These are phyloP conservation scores for Eolophus roseicapilla DNA, from an alignment of 2,113 vertebrate species.

Conservation along the genomic window DNA sequence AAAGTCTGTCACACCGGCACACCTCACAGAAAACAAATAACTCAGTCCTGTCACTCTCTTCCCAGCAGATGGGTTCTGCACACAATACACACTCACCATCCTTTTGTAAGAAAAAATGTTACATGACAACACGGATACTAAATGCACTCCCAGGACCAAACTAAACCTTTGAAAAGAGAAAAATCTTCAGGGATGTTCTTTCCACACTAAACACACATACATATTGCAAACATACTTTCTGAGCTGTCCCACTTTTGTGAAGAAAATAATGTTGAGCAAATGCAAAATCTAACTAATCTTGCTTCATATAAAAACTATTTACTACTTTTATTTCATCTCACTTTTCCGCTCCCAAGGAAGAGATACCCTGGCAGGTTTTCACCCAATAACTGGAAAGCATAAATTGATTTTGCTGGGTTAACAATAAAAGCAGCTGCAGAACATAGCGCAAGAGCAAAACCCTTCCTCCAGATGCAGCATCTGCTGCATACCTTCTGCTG, in stretches of 20 bases:
- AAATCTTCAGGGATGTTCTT: background rate
- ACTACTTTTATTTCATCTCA: background rate
- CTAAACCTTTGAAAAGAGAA: background rate
- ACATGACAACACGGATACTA: background rate
- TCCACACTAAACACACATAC: background rate
- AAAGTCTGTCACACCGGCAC: background rate
- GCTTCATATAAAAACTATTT: background rate
- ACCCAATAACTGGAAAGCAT: slow-evolving; percentile 1
- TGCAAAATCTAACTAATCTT: background rate
- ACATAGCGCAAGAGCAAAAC: background rate
- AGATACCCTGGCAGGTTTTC: background rate
- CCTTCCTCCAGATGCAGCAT: slow-evolving; percentile 4
- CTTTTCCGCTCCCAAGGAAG: background rate
- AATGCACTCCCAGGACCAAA: background rate
- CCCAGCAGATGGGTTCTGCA: slow-evolving; percentile 12
- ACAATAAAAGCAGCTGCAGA: slow-evolving; percentile 30
- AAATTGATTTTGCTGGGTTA: slow-evolving; percentile 53
- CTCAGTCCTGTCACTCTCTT: background rate
- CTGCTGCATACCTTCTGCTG: background rate
- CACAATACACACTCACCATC: background rate
- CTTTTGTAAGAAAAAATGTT: background rate
- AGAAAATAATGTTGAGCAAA: background rate
- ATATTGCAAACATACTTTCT: background rate
- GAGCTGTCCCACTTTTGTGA: background rate
- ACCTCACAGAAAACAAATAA: slow-evolving; percentile 24